Base-by-base conservation (phyloP, 2,113 vertebrate genomes). In the Equus quagga region DNA sequence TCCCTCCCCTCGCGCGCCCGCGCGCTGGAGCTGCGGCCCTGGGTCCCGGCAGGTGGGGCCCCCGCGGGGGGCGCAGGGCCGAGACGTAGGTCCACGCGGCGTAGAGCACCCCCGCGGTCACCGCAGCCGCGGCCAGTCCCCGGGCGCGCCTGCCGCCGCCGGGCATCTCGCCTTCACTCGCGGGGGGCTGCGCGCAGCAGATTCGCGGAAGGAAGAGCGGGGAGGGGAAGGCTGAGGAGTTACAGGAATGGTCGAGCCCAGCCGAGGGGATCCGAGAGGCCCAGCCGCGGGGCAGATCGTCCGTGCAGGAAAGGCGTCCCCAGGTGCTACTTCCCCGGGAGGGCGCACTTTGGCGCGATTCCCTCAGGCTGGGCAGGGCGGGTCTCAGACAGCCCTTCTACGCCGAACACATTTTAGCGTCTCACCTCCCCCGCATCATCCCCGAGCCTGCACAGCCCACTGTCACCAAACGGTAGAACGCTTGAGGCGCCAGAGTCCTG, bases 81-180 rank as follows among this genome's bases (percentile, higher is more conserved):
- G 73, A 82, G 64, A 91, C 80, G 78, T 87, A 87, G 78, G 23
- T 19, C 90, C 95, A 54, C 5, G 67, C 33, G 26, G 72, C 97
- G 26, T n/a, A 56, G 70, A 56, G 49, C 60, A 92, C 96, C 26
- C 89, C 89, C 3, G 65, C 92, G 6, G 90, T 70, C 62, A 72
- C 28, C 11, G 46, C 89, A 17, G 96, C 62, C 1, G 87, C 89
- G 1, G 96, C 88, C 14, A 87, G 58, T 26, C 87, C 89, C 1
- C 6, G 11, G 3, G 51, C 26, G 21, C 87, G 79, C 64, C 36
- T 79, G 19, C 56, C 26, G 62, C 79, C 1, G 82, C n/a, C 21
- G 0, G 51, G 54, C 95, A 2, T 14, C 33, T 33, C 8, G 28
- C 33, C 5, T 41, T 4, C 31, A 1, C 46, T 10, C 15, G 14